Percentiles rank a stretch among this genome's conserved stretches.
phyloP scores from a whole-genome alignment of 2,888 invertebrate species.

The Hesperia comma region DNA sequence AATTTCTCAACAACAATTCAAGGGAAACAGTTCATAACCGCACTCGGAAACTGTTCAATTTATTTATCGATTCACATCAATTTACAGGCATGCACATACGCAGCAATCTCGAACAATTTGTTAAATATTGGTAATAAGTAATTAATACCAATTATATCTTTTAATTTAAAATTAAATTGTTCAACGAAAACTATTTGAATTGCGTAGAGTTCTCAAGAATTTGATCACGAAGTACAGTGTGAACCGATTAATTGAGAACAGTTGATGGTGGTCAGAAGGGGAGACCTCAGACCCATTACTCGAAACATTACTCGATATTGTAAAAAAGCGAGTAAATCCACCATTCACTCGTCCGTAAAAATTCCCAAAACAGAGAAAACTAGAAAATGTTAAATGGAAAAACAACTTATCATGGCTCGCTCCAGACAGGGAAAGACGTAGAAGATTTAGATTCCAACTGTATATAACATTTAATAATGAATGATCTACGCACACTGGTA shows the following conservation, averaged over 20 bases:
- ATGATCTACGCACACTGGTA: constrained; percentile 39
- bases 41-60: neutral
- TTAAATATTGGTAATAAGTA: neutral
- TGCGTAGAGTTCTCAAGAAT: neutral
- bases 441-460: constrained; percentile 45
- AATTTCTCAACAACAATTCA: neutral
- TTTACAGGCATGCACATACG: neutral
- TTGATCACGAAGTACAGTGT: too few relatives aligned
- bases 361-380: too few relatives aligned
- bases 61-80: neutral
- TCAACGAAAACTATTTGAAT: constrained; percentile 34
- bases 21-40: neutral
- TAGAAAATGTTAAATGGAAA: too few relatives aligned
- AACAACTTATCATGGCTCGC: too few relatives aligned
- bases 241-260: too few relatives aligned
- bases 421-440: too few relatives aligned
- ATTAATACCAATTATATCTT: constrained; percentile 2
- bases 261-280: too few relatives aligned
- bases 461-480: constrained; percentile 43
- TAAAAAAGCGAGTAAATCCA: too few relatives aligned
- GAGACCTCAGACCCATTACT: too few relatives aligned
- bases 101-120: neutral
- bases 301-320: too few relatives aligned
- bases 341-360: too few relatives aligned
- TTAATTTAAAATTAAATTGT: constrained; percentile 23